These are phyloP conservation scores for Ormyrus thymus DNA, from an alignment of 2,888 invertebrate species.

Conservation along the genomic window DNA sequence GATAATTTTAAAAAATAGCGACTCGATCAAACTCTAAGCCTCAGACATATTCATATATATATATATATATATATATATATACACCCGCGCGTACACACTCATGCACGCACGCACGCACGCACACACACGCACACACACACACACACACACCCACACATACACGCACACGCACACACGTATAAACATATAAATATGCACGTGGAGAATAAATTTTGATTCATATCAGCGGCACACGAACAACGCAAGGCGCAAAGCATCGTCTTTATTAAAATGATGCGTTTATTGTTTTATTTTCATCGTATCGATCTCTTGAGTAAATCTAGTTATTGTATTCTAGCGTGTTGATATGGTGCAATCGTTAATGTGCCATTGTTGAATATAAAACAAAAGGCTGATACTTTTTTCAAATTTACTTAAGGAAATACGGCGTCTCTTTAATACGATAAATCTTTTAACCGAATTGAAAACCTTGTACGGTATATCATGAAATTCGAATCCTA, in stretches of 20 bases:
- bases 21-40: conserved; percentile 48
- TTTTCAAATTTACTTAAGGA: conserved; percentile 43
- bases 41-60: too few species aligned
- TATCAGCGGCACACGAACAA: conserved; percentile 4
- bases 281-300: conserved; percentile 2
- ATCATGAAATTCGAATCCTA: conserved; percentile 22
- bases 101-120: too few species aligned
- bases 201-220: conserved; percentile 8
- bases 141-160: too few species aligned
- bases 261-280: background rate
- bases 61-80: too few species aligned
- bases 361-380: conserved; percentile 8
- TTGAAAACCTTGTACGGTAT: conserved; percentile 29
- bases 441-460: conserved; percentile 42
- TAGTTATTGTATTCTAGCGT: conserved; percentile 23
- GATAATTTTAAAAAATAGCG: conserved; percentile 30
- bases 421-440: conserved; percentile 21
- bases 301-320: conserved; percentile 21
- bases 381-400: conserved; percentile 54
- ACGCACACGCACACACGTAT: background rate
- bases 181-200: background rate
- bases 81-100: too few species aligned
- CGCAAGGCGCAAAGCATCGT: background rate
- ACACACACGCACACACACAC: too few species aligned
- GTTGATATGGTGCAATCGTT: conserved; percentile 30